Conservation (phyloP, 2,797 vertebrate genomes). For the Mormyrops attenuatus region DNA sequence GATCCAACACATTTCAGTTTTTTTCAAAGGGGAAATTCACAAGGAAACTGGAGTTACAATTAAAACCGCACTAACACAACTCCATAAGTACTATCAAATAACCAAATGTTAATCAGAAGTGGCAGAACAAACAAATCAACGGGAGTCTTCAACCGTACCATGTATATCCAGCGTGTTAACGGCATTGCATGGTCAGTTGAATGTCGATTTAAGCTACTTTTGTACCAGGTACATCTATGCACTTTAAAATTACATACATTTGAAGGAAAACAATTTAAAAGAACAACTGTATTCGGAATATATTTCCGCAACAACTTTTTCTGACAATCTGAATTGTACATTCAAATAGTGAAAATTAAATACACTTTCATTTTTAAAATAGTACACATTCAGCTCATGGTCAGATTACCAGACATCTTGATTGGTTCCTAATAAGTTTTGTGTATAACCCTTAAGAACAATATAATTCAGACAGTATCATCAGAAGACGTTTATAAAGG, state of each 20-base stretch:
- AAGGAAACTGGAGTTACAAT: conserved; percentile 17
- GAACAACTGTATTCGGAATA: conserved; percentile 1
- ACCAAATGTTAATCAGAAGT: background rate
- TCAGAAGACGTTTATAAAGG: background rate
- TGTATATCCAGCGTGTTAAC: background rate
- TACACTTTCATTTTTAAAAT: background rate
- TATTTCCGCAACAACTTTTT: background rate
- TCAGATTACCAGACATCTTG: conserved; percentile 1
- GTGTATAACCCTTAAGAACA: background rate
- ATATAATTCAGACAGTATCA: background rate
- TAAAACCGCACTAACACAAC: conserved; percentile 7
- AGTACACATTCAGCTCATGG: conserved; percentile 6
- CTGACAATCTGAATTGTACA: conserved; percentile 10
- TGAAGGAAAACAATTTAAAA: background rate
- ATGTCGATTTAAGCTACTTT: background rate
- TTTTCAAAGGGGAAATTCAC: conserved; percentile 3
- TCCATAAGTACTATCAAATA: conserved; percentile 2
- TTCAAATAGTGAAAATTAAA: conserved; percentile 5
- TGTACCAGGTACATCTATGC: background rate
- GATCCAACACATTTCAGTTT: conserved; percentile 9
- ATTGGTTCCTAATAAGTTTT: background rate
- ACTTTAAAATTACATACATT: conserved; percentile 5
- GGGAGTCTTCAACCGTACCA: background rate
- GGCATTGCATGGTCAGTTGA: background rate
- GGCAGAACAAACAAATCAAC: conserved; percentile 2